phyloP scores from a whole-genome alignment of 2,797 vertebrate genomes.

The Sebastes hubbsi region DNA sequence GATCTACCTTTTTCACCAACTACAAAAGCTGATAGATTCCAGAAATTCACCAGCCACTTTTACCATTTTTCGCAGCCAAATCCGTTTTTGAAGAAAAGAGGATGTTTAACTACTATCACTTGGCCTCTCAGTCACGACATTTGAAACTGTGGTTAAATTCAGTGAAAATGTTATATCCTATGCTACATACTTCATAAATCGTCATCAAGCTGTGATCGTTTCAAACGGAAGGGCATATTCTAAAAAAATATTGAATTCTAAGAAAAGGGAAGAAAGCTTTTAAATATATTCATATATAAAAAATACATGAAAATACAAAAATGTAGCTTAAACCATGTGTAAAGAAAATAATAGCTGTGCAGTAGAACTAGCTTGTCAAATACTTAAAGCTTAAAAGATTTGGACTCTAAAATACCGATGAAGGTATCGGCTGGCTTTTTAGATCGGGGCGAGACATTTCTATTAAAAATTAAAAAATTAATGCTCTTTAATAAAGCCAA shows the following conservation, averaged over 20 bases:
- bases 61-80: constrained; percentile 5
- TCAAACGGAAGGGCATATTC: constrained; percentile 72
- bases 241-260: constrained; percentile 80
- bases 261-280: constrained; percentile 81
- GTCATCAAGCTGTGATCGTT: constrained; percentile 63
- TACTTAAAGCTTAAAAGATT: constrained; percentile 81
- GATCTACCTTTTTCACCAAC: not conserved
- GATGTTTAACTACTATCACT: not conserved
- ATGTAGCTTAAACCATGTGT: constrained; percentile 78
- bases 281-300: constrained; percentile 85
- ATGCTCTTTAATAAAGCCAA: constrained; percentile 25
- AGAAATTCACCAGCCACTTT: not conserved
- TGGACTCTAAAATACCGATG: constrained; percentile 55
- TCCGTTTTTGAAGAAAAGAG: not conserved
- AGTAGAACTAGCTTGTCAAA: constrained; percentile 72
- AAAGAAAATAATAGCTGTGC: constrained; percentile 73
- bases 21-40: not conserved
- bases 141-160: constrained; percentile 8
- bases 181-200: constrained; percentile 62
- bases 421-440: constrained; percentile 47
- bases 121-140: not conserved
- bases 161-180: constrained; percentile 36
- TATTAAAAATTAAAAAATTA: constrained; percentile 10
- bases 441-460: constrained; percentile 4
- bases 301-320: constrained; percentile 84